phyloP scores from a whole-genome alignment of 2,888 invertebrate genomes.

The Drosophila prolongata region DNA sequence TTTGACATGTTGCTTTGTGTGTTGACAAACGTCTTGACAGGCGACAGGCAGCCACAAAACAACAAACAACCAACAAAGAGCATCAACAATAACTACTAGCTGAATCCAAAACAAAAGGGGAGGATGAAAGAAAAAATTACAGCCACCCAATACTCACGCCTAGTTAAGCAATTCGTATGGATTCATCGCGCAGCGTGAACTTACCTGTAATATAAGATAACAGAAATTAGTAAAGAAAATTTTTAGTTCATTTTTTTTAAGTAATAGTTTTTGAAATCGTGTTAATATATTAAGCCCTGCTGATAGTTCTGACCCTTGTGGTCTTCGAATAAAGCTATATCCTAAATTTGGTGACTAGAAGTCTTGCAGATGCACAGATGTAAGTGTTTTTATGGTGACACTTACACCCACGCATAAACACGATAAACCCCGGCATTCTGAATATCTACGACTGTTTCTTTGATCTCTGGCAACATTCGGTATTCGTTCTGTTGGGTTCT shows the following conservation, averaged over 20 bases:
- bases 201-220: slow-evolving; percentile 55
- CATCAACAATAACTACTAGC: neutral
- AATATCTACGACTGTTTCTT: neutral
- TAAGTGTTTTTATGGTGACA: slow-evolving; percentile 7
- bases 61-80: slow-evolving; percentile 20
- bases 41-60: slow-evolving; percentile 55
- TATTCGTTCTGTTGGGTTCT: slow-evolving; percentile 41
- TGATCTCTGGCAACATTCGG: slow-evolving; percentile 38
- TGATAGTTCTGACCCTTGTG: neutral
- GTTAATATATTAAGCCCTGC: neutral
- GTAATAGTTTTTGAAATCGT: too few relatives aligned
- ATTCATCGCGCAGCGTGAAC: slow-evolving; percentile 45
- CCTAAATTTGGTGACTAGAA: slow-evolving; percentile 1
- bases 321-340: neutral
- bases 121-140: slow-evolving; percentile 21
- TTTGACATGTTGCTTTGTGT: slow-evolving; percentile 52
- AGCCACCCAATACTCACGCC: slow-evolving; percentile 69
- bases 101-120: slow-evolving; percentile 16
- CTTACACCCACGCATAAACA: slow-evolving; percentile 1
- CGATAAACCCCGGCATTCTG: neutral
- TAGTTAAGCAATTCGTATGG: slow-evolving; percentile 52
- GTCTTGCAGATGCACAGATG: slow-evolving; percentile 5
- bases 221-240: neutral
- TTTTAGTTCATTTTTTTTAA: too few relatives aligned
- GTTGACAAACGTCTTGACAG: slow-evolving; percentile 76